Evolutionary conservation across 2,888 invertebrate genomes (phyloP).

Genomic region (Stramonita haemastoma): DNA sequence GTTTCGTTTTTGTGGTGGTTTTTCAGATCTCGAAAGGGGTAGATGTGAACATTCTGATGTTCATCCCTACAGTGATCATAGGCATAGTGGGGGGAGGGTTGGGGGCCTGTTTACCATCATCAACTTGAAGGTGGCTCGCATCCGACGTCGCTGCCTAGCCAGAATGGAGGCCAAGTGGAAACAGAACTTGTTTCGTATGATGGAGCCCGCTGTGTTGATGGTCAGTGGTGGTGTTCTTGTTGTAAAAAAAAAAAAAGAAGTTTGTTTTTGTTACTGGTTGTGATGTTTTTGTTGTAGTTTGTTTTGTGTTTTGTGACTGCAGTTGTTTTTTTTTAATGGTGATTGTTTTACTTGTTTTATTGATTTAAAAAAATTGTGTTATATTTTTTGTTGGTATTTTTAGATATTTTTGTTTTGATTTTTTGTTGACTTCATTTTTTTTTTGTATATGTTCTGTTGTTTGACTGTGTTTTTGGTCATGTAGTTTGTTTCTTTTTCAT

Average conservation of each 20-base stretch:
- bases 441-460: neutral
- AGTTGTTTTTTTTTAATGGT: no score
- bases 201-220: conserved; percentile 75
- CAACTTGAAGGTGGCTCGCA: conserved; percentile 76
- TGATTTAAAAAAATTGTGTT: no score
- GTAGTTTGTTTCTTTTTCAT: no score
- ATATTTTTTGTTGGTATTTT: neutral
- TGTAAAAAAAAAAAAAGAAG: no score
- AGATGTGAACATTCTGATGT: conserved; percentile 76
- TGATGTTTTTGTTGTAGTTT: neutral
- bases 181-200: conserved; percentile 65
- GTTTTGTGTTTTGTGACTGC: no score
- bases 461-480: no score
- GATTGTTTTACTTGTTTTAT: no score
- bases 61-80: conserved; percentile 77
- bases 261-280: neutral
- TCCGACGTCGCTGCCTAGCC: conserved; percentile 72
- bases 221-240: conserved; percentile 50
- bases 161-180: conserved; percentile 56
- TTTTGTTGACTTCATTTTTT: neutral
- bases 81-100: conserved; percentile 77
- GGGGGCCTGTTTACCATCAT: conserved; percentile 78
- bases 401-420: neutral
- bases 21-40: conserved; percentile 71
- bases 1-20: neutral